Base-by-base conservation (phyloP, 1,140 invertebrate genomes). In the Gonioctena quinquepunctata region DNA sequence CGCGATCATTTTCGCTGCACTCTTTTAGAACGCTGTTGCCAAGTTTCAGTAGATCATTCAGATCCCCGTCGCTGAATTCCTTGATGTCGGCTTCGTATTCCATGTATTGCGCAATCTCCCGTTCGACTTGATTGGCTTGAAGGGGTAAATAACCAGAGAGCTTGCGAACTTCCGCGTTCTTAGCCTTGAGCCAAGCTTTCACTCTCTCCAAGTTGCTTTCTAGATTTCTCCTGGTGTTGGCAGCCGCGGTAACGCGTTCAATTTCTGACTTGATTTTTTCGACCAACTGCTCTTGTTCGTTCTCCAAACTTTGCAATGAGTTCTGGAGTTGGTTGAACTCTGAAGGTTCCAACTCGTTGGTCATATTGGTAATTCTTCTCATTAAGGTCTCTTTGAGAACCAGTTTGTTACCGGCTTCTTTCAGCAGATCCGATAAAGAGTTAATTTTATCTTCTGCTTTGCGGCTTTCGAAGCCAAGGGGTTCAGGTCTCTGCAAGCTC, bases 391-490 rank as follows among this genome's bases (percentile, higher is more conserved):
- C 92, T 42, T 95, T 89, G 4, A 94, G 85, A 1, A 93, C 88
- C 76, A 93, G 90, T 81, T 96, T 95, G 4, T 90, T 90, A 77
- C 96, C 93, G 6, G 92, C 89, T 81, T 97, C 94, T 83, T 95
- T 94, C 23, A 93, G 81, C 59, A 94, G 84, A 33, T 88, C 88
- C 81, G 92, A 93, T 3, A 92, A 81, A 69, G 89, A 84, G 71
- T 92, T 88, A 50, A 93, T 86, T 66, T 88, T 86, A 67, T 92
- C 90, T 79, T 94, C 92, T 1, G 90, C 89, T 73, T 88, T 88
- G 79, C 91, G 91, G 71, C 90, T 90, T 68, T 94, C 90, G 80
- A 88, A 94, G 1, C 93, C 92, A 22, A 94, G 82, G 3, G 89
- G 87, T 72, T 89, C 86, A 3, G 90, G 88, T 52, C 89, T 84